A percentile compares a stretch with the other conserved stretches of the same genome.
Evolutionary conservation across 2,797 vertebrate genomes (phyloP).

Genomic region (Nasua narica): DNA sequence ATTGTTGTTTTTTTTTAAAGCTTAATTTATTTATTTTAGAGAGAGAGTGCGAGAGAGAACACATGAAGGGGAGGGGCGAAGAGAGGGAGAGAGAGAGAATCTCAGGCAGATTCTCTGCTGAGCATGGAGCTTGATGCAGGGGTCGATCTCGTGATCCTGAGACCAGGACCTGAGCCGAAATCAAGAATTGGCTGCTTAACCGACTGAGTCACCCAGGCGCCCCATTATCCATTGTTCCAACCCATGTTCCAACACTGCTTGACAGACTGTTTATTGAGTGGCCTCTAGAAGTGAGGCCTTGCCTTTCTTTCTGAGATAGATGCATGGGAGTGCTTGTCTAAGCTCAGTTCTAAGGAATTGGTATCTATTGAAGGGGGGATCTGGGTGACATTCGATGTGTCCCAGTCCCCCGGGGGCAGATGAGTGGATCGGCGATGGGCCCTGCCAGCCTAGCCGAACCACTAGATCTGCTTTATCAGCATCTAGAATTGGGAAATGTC

Average conservation of each 20-base stretch:
- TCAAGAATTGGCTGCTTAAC: neutral
- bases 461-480: neutral
- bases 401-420: neutral
- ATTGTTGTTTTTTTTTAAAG: neutral
- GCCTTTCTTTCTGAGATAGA: neutral
- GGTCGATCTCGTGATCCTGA: neutral
- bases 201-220: neutral
- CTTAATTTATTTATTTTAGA: neutral
- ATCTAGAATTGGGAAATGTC: neutral
- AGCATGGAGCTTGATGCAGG: neutral
- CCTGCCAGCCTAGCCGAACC: neutral
- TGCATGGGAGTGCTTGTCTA: neutral
- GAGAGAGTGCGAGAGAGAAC: neutral
- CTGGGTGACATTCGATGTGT: too few relatives aligned
- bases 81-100: neutral
- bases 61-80: neutral
- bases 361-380: neutral
- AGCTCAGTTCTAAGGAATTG: neutral
- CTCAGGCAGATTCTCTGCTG: neutral
- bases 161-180: neutral
- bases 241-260: neutral
- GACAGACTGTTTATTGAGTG: neutral
- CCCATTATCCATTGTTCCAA: neutral
- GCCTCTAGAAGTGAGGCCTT: neutral
- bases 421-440: too few relatives aligned